Evolutionary conservation across 2,797 vertebrate species (phyloP).

Genomic region (Acanthurus lineatus): DNA sequence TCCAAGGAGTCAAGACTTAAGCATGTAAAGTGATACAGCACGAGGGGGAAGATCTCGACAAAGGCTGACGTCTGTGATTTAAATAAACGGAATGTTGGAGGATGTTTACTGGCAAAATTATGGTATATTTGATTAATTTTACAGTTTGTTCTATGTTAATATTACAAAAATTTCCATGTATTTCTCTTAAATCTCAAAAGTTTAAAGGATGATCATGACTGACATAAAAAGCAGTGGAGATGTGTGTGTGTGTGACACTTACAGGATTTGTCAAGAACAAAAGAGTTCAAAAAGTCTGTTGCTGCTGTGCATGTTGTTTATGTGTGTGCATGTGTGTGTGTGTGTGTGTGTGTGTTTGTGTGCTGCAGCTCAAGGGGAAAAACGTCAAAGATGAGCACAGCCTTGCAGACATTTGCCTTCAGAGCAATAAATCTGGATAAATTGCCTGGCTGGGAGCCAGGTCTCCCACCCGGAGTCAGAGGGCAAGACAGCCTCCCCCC

Average conservation of each 20-base stretch:
- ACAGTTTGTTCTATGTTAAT: background rate
- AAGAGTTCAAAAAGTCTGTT: slow-evolving; percentile 4
- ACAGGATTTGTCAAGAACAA: background rate
- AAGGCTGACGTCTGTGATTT: slow-evolving; percentile 23
- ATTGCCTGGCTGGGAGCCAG: slow-evolving; percentile 64
- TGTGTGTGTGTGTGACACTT: background rate
- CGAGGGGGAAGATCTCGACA: background rate
- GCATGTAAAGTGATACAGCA: slow-evolving; percentile 1
- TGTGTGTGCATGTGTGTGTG: background rate
- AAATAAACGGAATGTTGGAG: slow-evolving; percentile 18
- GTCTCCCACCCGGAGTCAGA: slow-evolving; percentile 69
- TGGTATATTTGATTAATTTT: background rate
- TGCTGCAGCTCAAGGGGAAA: slow-evolving; percentile 10
- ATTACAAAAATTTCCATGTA: background rate
- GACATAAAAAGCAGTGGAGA: background rate
- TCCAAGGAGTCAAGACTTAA: background rate
- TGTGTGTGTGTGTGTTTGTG: background rate
- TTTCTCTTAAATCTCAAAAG: background rate
- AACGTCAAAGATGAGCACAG: slow-evolving; percentile 56
- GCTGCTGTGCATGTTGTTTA: background rate
- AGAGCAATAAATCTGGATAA: slow-evolving; percentile 72
- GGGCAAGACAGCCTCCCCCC: slow-evolving; percentile 37
- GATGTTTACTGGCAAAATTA: slow-evolving; percentile 18
- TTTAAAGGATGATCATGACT: background rate
- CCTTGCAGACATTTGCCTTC: slow-evolving; percentile 60